A percentile compares a stretch with the other conserved stretches of the same genome.
phyloP scores from a whole-genome alignment of 2,797 vertebrate species.

The Lacerta viridis region DNA sequence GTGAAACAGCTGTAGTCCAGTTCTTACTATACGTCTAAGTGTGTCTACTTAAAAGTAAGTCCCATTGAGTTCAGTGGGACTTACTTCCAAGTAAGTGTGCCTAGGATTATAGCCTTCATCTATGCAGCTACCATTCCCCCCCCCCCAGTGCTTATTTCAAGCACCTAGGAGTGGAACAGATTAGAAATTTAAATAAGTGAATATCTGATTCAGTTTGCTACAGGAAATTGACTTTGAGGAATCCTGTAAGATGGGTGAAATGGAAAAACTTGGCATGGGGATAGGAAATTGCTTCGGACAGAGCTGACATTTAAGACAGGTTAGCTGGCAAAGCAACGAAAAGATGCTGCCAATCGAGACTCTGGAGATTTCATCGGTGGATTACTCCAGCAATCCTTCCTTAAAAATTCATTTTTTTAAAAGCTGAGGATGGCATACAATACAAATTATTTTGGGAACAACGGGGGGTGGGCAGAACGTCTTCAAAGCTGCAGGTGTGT shows the following conservation, averaged over 20 bases:
- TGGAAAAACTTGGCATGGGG: neutral
- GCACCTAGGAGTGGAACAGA: neutral
- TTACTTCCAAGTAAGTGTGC: neutral
- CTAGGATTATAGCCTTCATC: neutral
- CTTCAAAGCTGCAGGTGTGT: slow-evolving; percentile 53
- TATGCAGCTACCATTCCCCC: neutral
- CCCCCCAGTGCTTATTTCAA: neutral
- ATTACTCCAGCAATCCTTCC: neutral
- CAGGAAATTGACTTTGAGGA: neutral
- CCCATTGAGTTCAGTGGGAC: neutral
- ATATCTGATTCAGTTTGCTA: neutral
- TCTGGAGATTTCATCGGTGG: slow-evolving; percentile 34
- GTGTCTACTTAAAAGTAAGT: neutral
- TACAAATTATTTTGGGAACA: slow-evolving; percentile 58
- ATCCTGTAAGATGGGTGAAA: neutral
- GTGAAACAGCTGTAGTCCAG: too few relatives aligned
- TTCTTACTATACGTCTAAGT: too few relatives aligned
- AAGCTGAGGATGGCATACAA: slow-evolving; percentile 43
- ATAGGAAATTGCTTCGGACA: neutral
- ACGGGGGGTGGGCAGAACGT: slow-evolving; percentile 43
- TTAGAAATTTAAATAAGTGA: slow-evolving; percentile 29
- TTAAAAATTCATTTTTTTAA: slow-evolving; percentile 18
- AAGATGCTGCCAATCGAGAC: slow-evolving; percentile 24
- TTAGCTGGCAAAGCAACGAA: rapidly evolving
- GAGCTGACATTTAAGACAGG: neutral